phyloP scores from a whole-genome alignment of 2,797 vertebrate genomes.

The Anas acuta region DNA sequence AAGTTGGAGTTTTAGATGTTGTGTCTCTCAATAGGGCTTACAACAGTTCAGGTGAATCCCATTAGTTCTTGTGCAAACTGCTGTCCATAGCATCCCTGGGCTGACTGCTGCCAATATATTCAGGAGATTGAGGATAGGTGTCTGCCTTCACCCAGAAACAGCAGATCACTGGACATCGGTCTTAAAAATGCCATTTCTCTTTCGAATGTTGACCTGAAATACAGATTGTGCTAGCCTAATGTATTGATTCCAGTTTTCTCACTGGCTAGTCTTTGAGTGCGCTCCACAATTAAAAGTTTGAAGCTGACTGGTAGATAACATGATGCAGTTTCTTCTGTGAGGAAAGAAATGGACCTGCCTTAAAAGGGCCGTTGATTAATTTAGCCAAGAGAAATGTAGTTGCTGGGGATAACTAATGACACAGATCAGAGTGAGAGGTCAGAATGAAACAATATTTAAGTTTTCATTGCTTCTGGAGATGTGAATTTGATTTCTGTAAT shows the following conservation, averaged over 20 bases:
- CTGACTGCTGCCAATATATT: neutral
- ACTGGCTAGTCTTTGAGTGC: neutral
- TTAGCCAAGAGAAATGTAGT: slow-evolving; percentile 25
- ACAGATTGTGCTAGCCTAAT: slow-evolving; percentile 24
- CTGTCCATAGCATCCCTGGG: neutral
- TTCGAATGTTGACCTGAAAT: slow-evolving; percentile 39
- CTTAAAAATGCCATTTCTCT: slow-evolving; percentile 21
- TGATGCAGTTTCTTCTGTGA: slow-evolving; percentile 26
- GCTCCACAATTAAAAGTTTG: slow-evolving; percentile 34
- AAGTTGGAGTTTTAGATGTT: neutral
- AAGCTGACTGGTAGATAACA: slow-evolving; percentile 30
- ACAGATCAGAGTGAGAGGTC: slow-evolving; percentile 21
- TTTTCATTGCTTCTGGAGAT: neutral
- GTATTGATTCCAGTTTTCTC: slow-evolving; percentile 41
- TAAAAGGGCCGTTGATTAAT: slow-evolving; percentile 45
- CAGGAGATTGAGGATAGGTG: neutral
- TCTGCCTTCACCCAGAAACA: slow-evolving; percentile 2
- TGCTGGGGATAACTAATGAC: slow-evolving; percentile 23
- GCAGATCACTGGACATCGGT: slow-evolving; percentile 1
- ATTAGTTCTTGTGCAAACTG: neutral
- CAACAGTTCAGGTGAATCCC: neutral
- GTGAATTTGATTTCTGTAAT: slow-evolving; percentile 42
- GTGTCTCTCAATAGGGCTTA: neutral
- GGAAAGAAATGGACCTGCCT: slow-evolving; percentile 16
- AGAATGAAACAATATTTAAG: neutral